Evolutionary conservation across 2,797 vertebrate genomes (phyloP).

Genomic region (Enoplosus armatus): DNA sequence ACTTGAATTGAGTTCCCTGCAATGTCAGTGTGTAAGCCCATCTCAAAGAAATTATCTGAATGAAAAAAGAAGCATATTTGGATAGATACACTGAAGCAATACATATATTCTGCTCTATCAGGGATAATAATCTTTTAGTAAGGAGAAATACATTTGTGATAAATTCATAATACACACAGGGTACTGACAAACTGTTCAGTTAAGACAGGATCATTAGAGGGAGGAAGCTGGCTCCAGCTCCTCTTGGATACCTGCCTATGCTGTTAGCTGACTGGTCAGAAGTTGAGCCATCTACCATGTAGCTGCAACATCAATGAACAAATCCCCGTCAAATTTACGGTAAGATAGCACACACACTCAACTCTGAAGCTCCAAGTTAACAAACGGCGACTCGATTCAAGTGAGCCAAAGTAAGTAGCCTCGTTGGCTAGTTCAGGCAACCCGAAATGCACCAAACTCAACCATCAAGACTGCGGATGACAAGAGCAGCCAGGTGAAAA

Average conservation of each 20-base stretch:
- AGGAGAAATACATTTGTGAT: not conserved
- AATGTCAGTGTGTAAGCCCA: not conserved
- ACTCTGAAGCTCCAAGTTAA: not conserved
- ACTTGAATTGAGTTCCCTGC: not conserved
- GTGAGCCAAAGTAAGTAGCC: not conserved
- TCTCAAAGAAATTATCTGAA: not conserved
- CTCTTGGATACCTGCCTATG: not conserved
- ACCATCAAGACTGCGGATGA: not conserved
- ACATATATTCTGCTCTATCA: not conserved
- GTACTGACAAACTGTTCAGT: not conserved
- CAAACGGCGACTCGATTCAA: not conserved
- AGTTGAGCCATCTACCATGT: not conserved
- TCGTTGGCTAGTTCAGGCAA: not conserved
- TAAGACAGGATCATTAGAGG: no score
- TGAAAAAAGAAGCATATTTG: not conserved
- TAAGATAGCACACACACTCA: not conserved
- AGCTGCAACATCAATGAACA: not conserved
- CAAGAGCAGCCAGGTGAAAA: conserved; percentile 15
- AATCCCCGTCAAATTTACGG: not conserved
- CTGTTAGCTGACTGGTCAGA: not conserved
- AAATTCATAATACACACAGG: not conserved
- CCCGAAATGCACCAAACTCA: conserved; percentile 2
- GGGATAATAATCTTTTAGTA: not conserved
- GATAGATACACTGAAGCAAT: not conserved
- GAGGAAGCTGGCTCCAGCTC: not conserved